Percentiles rank a stretch among this genome's conserved stretches.
Evolutionary conservation across 2,797 vertebrate species (phyloP).

Genomic region (Diglossa cyanea): DNA sequence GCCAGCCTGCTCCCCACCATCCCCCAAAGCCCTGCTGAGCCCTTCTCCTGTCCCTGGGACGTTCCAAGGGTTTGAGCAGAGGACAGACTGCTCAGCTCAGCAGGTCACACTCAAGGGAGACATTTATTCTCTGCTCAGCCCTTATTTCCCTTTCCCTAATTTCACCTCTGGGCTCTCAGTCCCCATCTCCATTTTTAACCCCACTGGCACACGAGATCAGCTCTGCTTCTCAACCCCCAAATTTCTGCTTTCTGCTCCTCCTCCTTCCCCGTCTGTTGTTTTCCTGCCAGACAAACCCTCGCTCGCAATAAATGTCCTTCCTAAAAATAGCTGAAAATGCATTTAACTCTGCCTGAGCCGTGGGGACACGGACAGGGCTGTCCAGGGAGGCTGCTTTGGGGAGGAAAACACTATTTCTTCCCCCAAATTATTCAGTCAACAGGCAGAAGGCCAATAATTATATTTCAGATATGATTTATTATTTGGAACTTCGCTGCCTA

Average conservation of each 20-base stretch:
- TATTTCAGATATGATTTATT: not conserved
- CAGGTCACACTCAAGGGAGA: not conserved
- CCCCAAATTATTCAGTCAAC: not conserved
- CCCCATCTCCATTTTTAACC: not conserved
- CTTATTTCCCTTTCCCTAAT: not conserved
- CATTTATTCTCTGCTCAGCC: not conserved
- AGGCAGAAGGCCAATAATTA: slow-evolving; percentile 9
- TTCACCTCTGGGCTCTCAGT: not conserved
- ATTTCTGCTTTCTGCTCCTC: not conserved
- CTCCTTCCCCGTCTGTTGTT: not conserved
- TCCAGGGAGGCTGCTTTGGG: not conserved
- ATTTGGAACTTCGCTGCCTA: not conserved
- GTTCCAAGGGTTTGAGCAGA: not conserved
- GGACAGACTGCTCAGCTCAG: not conserved
- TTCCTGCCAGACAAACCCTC: not conserved
- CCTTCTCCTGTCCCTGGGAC: not conserved
- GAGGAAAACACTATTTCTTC: not conserved
- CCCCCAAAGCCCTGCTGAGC: not conserved
- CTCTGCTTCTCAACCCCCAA: not conserved
- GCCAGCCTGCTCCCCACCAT: not conserved
- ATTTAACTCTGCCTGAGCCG: not conserved
- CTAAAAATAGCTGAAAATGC: slow-evolving; percentile 5
- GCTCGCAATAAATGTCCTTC: not conserved
- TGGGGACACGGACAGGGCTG: rapidly evolving
- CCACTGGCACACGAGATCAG: not conserved